These are phyloP conservation scores for Notiomystis cincta DNA, from an alignment of 2,113 vertebrate genomes.

Conservation along the genomic window DNA sequence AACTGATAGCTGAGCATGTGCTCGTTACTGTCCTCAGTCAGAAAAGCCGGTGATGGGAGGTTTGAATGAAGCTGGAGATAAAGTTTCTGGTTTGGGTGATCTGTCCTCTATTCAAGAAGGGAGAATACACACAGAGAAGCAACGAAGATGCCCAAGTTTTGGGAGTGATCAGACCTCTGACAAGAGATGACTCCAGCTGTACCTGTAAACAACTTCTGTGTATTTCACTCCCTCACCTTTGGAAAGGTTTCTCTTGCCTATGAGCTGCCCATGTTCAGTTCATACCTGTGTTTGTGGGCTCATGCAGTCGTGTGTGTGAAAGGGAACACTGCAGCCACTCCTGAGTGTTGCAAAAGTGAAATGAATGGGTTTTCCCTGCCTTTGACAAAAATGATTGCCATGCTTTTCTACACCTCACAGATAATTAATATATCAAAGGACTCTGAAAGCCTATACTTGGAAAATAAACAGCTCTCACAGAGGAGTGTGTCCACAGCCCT, in stretches of 20 bases:
- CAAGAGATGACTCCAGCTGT: not conserved
- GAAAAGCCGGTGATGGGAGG: not conserved
- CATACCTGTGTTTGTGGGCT: not conserved
- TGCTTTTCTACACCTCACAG: not conserved
- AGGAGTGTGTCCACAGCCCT: not conserved
- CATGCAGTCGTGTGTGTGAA: not conserved
- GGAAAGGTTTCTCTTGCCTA: not conserved
- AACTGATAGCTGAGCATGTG: not conserved
- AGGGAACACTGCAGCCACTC: conserved; percentile 7
- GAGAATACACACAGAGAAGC: not conserved
- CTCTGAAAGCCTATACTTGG: not conserved
- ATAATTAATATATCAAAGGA: not conserved
- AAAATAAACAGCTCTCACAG: not conserved
- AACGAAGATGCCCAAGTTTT: not conserved
- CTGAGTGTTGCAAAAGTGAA: not conserved
- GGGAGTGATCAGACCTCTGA: not conserved
- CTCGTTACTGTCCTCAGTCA: not conserved
- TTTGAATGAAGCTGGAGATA: not conserved
- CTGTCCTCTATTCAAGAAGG: not conserved
- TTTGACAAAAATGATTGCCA: not conserved
- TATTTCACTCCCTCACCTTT: not conserved
- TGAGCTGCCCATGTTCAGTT: not conserved
- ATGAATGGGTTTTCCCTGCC: not conserved
- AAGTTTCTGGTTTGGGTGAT: not conserved
- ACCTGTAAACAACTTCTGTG: not conserved